Percentiles rank a stretch among this genome's conserved stretches.
phyloP scores from a whole-genome alignment of 2,797 vertebrate genomes.

The Lerista edwardsae region DNA sequence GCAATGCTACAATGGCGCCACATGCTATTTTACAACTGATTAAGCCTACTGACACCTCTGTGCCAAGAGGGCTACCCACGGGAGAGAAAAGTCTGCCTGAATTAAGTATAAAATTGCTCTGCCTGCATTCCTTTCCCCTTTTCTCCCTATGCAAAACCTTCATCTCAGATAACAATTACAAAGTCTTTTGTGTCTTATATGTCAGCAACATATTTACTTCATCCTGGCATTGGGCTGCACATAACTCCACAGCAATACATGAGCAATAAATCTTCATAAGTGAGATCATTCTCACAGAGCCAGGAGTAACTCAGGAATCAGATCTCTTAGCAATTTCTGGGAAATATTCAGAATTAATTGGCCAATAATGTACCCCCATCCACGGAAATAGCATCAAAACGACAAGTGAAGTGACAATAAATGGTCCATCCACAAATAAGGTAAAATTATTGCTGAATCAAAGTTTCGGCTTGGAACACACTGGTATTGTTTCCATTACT shows the following conservation, averaged over 20 bases:
- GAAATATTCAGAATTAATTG: conserved; percentile 20
- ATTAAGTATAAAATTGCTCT: conserved; percentile 17
- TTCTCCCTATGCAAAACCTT: conserved; percentile 4
- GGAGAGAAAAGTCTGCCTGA: conserved; percentile 24
- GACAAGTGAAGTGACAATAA: not conserved
- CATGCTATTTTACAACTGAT: conserved; percentile 43
- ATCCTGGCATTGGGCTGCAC: not conserved
- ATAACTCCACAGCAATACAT: not conserved
- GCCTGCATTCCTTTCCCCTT: conserved; percentile 27
- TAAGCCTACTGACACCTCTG: conserved; percentile 5
- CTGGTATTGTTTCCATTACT: not conserved
- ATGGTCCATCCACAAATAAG: not conserved
- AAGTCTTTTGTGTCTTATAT: conserved; percentile 20
- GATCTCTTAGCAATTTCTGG: conserved; percentile 51
- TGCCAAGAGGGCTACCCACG: conserved; percentile 15
- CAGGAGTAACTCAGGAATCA: conserved; percentile 35
- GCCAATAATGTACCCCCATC: not conserved
- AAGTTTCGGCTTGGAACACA: not conserved
- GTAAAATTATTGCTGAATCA: not conserved
- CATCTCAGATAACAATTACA: conserved; percentile 38
- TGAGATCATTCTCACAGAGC: not conserved
- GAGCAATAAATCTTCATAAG: conserved; percentile 36
- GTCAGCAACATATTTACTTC: not conserved
- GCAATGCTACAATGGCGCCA: not conserved
- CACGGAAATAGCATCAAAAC: not conserved